Evolutionary conservation across 1,140 invertebrate genomes (phyloP), one percentile per base, ranked within the genome.

Genomic region (Pararge aegeria): DNA sequence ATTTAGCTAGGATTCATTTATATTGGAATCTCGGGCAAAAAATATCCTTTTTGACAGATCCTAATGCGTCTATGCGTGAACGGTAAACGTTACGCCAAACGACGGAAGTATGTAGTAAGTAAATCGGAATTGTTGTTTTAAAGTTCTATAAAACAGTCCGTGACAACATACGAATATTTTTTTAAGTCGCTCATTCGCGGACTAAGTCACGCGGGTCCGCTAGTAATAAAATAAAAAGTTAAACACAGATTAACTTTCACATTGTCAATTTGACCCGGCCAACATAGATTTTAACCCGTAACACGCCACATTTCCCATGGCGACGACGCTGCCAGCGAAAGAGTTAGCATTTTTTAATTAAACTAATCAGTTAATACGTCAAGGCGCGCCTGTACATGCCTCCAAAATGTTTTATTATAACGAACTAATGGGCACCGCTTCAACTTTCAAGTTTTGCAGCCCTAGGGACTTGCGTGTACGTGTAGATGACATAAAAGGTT

Each of bases 291-390:
- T 81, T 61, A 71, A 75, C 66, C 69, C 61, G 55, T 57, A 61
- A 68, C 70, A 75, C 70, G 73, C 74, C 61, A 73, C 64, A 44
- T 70, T 34, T 79, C 83, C 80, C 80, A 58, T n/a, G 68, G 68
- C 68, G 67, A 58, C 12, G 68, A 63, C 18, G 42, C 60, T 34
- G 66, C 54, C 55, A 68, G 59, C 70, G 75, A 80, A 87, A 87
- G 83, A 87, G 83, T 87, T 87, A 74, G 70, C 56, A 73, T 82
- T 83, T 83, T 81, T 85, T 87, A 83, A 85, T 85, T 87, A 87
- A 81, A 70, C 69, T 84, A 87, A 87, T 85, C 83, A 85, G 82
- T 85, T 85, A 83, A 87, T 85, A 75, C 75, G 66, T 67, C 51
- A 65, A 75, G 83, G 81, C 55, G 83, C 68, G 83, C 67, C 58